Evolutionary conservation across 2,113 vertebrate species (phyloP), one percentile per base, ranked within the genome.

Genomic region (Lampris megalopsis): DNA sequence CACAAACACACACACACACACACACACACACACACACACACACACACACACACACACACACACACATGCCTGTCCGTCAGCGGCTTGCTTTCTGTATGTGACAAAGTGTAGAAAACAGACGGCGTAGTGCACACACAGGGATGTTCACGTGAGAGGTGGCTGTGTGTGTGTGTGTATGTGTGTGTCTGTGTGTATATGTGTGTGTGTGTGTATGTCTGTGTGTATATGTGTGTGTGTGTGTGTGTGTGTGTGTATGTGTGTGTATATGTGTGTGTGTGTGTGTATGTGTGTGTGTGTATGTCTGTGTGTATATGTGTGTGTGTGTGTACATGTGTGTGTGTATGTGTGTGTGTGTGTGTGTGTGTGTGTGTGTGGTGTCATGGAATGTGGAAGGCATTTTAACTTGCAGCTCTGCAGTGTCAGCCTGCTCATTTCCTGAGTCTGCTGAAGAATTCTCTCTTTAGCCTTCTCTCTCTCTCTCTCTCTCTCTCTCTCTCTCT

Each of bases 371-470:
- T 47, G 43, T 49, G 64, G 58, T 73, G 58, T 42, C 13, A 7
- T 58, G 79, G 77, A 68, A 82, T 86, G 83, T 83, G 71, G 73
- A 82, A 83, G 78, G 75, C 75, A 86, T 87, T 83, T 81, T 78
- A 88, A 81, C 69, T 73, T 2, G 3, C 65, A 68, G 82, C 65
- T 82, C 68, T 80, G 68, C 72, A 75, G 74, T 68, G 67, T 88
- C 70, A 80, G 82, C 62, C 74, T 64, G 64, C 11, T 80, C 71
- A 82, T 89, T 86, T 87, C 82, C 80, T 82, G 75, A 73, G 71
- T 77, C 59, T 82, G 53, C 71, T 70, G 48, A 62, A 66, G 43
- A 77, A 24, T 24, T 24, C 24, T 24, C 24, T 24, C 24, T 24
- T 24, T 24, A 24, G 24, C 24, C 24, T 24, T 24, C 24, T 24